Percentiles rank a stretch among this genome's conserved stretches.
Evolutionary conservation across 2,797 vertebrate genomes (phyloP).

Genomic region (Molossus alvarezi): DNA sequence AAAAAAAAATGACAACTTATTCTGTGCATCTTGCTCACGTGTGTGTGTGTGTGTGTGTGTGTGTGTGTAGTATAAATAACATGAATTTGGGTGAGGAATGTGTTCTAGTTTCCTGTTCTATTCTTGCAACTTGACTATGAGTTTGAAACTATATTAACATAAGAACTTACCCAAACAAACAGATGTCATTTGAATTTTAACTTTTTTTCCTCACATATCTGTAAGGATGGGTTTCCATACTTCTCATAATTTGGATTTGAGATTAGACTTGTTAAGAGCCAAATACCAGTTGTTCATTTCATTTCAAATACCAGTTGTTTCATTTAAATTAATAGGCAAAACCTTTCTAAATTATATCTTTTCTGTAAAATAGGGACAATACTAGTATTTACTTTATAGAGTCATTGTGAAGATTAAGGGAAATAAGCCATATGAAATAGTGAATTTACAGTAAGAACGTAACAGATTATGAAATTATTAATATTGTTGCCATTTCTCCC

Average conservation of each 20-base stretch:
- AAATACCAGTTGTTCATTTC: not conserved
- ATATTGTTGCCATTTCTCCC: not conserved
- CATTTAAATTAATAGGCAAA: not conserved
- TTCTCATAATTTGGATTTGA: not conserved
- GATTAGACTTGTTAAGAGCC: not conserved
- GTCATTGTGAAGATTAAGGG: not conserved
- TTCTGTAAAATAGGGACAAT: not conserved
- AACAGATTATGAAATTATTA: not conserved
- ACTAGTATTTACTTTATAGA: not conserved
- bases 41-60: not conserved
- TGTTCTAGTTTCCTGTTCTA: not conserved
- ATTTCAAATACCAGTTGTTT: not conserved
- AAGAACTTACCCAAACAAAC: not conserved
- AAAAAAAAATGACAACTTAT: not conserved
- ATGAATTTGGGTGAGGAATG: not conserved
- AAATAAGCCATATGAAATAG: not conserved
- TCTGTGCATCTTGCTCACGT: no score
- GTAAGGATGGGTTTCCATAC: not conserved
- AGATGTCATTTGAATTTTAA: not conserved
- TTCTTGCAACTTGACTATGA: not conserved
- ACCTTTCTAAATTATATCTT: not conserved
- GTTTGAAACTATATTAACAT: constrained; percentile 11
- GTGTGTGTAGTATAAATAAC: not conserved
- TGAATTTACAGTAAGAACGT: not conserved
- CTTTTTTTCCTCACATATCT: not conserved